Evolutionary conservation across 2,113 vertebrate species (phyloP).

Genomic region (Lamprologus tigripictilis): DNA sequence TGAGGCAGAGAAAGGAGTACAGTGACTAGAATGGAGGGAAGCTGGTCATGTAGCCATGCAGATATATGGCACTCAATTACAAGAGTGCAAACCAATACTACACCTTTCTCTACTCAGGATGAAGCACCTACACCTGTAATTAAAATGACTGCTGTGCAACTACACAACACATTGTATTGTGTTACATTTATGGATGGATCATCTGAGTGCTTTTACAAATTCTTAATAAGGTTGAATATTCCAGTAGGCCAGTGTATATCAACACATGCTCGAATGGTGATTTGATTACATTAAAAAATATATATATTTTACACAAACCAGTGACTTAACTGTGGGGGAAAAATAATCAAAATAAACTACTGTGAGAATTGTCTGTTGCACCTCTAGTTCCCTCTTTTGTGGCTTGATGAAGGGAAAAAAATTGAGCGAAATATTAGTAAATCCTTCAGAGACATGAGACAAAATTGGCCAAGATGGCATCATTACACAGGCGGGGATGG

Average conservation of each 20-base stretch:
- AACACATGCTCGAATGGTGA: not conserved
- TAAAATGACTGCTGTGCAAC: not conserved
- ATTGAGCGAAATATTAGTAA: not conserved
- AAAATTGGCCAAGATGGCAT: conserved; percentile 11
- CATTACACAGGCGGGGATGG: not conserved
- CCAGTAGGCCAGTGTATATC: not conserved
- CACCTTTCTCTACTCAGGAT: not conserved
- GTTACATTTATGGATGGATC: not conserved
- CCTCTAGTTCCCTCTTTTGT: not conserved
- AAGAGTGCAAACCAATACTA: conserved; percentile 33
- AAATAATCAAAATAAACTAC: not conserved
- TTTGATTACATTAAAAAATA: not conserved
- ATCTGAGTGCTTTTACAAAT: not conserved
- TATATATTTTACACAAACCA: not conserved
- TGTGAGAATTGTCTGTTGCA: not conserved
- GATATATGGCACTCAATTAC: conserved; percentile 30
- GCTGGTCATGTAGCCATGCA: conserved; percentile 5
- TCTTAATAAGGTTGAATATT: not conserved
- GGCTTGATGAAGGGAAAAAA: not conserved
- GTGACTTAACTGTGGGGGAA: not conserved
- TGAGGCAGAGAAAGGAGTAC: conserved; percentile 14
- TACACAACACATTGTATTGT: not conserved
- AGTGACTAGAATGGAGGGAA: conserved; percentile 8
- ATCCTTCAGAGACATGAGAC: conserved; percentile 14
- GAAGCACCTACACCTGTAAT: not conserved